Evolutionary conservation across 2,113 vertebrate species (phyloP).

Genomic region (Eptesicus fuscus): DNA sequence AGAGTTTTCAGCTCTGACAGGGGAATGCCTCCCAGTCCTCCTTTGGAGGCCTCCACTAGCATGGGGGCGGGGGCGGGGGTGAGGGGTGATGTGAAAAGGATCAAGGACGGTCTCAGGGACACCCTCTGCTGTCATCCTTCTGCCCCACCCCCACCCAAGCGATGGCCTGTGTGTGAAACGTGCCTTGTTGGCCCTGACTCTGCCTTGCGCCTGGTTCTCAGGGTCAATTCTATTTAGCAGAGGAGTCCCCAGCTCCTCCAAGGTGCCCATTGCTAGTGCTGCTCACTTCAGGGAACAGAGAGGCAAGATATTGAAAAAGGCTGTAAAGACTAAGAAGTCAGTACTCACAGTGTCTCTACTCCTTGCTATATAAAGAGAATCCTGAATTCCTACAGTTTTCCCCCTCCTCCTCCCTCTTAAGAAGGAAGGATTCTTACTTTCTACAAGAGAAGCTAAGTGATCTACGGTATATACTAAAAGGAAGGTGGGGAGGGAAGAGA

Average conservation of each 20-base stretch:
- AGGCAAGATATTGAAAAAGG: neutral
- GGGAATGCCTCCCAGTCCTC: neutral
- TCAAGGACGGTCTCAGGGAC: neutral
- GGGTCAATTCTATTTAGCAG: neutral
- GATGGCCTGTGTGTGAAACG: neutral
- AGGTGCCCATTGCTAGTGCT: neutral
- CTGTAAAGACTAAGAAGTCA: neutral
- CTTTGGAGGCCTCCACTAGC: neutral
- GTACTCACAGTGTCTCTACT: neutral
- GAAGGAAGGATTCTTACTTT: neutral
- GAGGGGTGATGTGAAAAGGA: neutral
- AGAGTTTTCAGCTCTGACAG: neutral
- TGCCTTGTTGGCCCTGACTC: neutral
- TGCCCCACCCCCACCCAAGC: too few relatives aligned
- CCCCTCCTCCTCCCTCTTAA: neutral
- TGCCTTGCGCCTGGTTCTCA: neutral
- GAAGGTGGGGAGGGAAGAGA: neutral
- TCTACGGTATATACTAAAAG: neutral
- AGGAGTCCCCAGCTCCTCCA: neutral
- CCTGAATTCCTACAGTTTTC: neutral
- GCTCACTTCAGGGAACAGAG: neutral
- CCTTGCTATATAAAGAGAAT: neutral
- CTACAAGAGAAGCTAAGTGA: neutral
- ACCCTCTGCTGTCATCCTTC: neutral
- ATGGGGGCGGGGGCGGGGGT: rapidly evolving